Evolutionary conservation across 1,140 invertebrate species (phyloP).

Genomic region (Pachyrhynchus sulphureomaculatus): DNA sequence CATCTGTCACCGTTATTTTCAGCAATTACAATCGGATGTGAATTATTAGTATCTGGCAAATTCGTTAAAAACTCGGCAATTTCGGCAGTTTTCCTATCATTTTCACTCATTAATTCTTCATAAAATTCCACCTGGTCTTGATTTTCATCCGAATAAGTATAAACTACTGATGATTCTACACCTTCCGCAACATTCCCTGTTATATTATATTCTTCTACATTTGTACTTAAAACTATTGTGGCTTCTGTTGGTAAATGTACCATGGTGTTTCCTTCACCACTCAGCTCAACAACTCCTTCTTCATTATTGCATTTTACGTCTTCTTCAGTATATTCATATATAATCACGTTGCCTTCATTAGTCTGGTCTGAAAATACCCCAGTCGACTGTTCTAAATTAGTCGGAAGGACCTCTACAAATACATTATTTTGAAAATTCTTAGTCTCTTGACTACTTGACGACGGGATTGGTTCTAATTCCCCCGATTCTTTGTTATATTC

Average conservation of each 20-base stretch:
- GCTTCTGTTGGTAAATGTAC: too few relatives aligned
- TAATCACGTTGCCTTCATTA: not conserved
- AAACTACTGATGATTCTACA: not conserved
- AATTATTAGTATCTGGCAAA: not conserved
- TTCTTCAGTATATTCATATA: not conserved
- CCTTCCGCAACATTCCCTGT: not conserved
- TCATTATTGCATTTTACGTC: not conserved
- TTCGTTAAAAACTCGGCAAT: conserved; percentile 9
- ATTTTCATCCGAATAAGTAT: not conserved
- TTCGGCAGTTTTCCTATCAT: conserved; percentile 1
- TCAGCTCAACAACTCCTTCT: not conserved
- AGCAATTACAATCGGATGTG: too few relatives aligned
- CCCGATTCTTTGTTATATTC: not conserved
- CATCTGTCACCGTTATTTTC: too few relatives aligned
- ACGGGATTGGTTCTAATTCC: not conserved
- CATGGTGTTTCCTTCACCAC: not conserved
- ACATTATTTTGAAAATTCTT: not conserved
- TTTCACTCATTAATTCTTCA: conserved; percentile 3
- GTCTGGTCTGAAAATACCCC: not conserved
- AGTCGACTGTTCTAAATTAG: not conserved
- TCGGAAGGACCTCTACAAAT: not conserved
- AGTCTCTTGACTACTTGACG: not conserved
- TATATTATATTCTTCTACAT: not conserved
- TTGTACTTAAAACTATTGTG: too few relatives aligned
- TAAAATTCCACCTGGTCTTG: not conserved